Evolutionary conservation across 2,113 vertebrate genomes (phyloP), one percentile per base, ranked within the genome.

Genomic region (Pteropus alecto): DNA sequence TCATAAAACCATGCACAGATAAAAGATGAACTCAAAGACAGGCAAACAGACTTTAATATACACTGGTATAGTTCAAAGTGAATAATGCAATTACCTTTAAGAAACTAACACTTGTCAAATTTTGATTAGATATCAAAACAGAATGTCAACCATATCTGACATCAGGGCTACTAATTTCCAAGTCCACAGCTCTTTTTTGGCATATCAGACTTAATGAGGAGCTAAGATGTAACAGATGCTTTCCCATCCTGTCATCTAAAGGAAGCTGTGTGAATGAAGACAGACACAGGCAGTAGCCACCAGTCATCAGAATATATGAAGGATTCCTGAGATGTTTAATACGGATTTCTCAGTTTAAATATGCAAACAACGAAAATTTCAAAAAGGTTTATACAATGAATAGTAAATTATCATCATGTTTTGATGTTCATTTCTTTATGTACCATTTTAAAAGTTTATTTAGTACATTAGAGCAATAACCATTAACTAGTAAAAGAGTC

Each of bases 101-200:
- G 60, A 91, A 93, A 78, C 18, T 56, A 78, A 71, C 35, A 71
- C 9, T 68, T 91, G 22, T 19, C 83, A 26, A 91, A 54, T 92
- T 94, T 90, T 94, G 38, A 87, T 43, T 43, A 96, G 76, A 38
- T 63, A 87, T 76, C 22, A 51, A 81, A 94, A 87, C 28, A 87
- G 65, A 73, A 79, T 46, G 78, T 22, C 26, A n/a, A 81, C 6
- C 43, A 63, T 46, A 93, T 26, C 74, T 74, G 19, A 70, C 8
- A 85, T 8, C 28, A 43, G 33, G n/a, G 10, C 14, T 51, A 76
- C 30, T 65, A 18, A 84, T 51, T 73, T 90, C 56, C 24, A 95
- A 95, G 70, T 58, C 73, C 33, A 70, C 67, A 24, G 38, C 46
- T 78, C 11, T 87, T 68, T 84, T 87, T 67, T 48, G 71, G 78